Evolutionary conservation across 2,113 vertebrate genomes (phyloP), one percentile per base, ranked within the genome.

Genomic region (Baryphthengus martii): DNA sequence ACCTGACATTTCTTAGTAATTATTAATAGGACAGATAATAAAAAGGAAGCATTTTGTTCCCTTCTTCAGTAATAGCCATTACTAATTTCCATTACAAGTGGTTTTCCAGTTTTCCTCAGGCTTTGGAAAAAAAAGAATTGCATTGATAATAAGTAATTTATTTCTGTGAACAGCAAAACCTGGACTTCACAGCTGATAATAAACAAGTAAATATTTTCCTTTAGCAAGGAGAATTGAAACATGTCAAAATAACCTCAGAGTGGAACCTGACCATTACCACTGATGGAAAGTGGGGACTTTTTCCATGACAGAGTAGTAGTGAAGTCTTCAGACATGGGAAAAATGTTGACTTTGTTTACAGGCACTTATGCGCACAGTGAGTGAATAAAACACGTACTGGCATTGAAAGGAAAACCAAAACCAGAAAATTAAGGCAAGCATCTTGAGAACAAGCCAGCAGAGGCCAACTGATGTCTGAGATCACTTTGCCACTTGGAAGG

Each of bases 21-120:
- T 96, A 92, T 95, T 97, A 97, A 86, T 85, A 96, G 49, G 18
- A 68, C 79, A 94, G 87, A 96, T 83, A 95, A 92, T 83, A 96
- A 84, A 90, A 95, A 95, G 68, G 65, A 94, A 95, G 77, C 59
- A 39, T 80, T 95, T 95, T 91, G 39, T 89, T 95, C 68, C 56
- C 42, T 50, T 91, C 58, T 94, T 96, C 72, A 42, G 79, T 89
- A 91, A 90, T 29, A 77, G 35, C 40, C 47, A 40, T 49, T 90
- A 55, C 77, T 94, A 80, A 96, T 95, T 97, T 97, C 93, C 88
- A 95, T 95, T 93, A 89, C 53, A 94, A 93, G 92, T 58, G 59
- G 73, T 88, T 97, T 95, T 94, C 78, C 91, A 53, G 73, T 88
- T 97, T 95, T 94, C 78, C 91, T 95, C 56, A 52, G 86, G 88